Conservation (phyloP, 2,888 invertebrate species). For the Paralinhomoeus sp. region DNA sequence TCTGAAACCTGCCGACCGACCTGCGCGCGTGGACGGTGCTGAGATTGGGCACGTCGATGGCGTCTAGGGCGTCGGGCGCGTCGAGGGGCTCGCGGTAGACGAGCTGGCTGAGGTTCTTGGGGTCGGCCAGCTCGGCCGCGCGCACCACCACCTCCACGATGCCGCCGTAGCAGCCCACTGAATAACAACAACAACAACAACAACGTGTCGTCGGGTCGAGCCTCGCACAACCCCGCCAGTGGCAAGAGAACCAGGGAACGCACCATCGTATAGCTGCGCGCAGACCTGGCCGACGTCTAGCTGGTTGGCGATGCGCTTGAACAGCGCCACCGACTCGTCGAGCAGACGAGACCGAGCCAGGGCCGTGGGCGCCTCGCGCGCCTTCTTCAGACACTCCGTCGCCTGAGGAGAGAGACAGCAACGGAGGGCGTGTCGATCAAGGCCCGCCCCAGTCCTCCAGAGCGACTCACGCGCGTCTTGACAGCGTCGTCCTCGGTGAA, state of each 20-base stretch:
- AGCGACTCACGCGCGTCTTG: no score
- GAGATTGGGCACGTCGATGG: not conserved
- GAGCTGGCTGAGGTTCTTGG: conserved; percentile 60
- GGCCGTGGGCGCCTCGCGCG: not conserved
- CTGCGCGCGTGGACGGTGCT: not conserved
- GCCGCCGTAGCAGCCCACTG: conserved; percentile 52
- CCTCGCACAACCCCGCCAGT: not conserved
- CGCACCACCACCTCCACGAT: conserved; percentile 64
- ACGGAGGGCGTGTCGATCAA: no score
- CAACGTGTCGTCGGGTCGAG: no score
- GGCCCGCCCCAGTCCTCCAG: no score
- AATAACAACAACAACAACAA: conserved; percentile 4
- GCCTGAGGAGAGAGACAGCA: not conserved
- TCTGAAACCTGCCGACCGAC: no score
- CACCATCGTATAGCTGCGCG: no score
- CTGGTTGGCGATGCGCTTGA: no score
- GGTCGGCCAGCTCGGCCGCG: conserved; percentile 65
- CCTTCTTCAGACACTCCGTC: not conserved
- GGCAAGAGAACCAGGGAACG: no score
- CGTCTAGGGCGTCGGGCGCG: conserved; percentile 45
- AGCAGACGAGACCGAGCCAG: no score
- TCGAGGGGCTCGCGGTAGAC: conserved; percentile 56
- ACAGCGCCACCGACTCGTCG: no score
- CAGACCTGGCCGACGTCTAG: no score
- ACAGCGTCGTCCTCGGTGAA: conserved; percentile 86